These are phyloP conservation scores for Nothocercus nigrocapillus DNA, from an alignment of 2,113 vertebrate genomes.

Conservation along the genomic window DNA sequence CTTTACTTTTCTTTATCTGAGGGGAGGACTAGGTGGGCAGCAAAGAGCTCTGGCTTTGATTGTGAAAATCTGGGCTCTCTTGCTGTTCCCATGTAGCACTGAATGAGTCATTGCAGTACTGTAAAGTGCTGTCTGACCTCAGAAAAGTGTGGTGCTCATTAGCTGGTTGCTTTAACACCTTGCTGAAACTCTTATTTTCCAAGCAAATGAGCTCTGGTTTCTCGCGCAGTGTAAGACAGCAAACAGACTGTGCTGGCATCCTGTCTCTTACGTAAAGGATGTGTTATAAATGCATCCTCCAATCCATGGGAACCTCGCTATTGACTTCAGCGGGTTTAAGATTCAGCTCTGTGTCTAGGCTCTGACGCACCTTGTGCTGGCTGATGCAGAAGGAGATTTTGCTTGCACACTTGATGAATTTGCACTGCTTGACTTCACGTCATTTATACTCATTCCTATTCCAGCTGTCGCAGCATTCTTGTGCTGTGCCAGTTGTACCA, in stretches of 20 bases:
- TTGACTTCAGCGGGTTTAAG: neutral
- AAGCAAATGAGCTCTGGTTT: neutral
- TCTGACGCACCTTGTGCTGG: neutral
- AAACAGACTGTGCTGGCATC: neutral
- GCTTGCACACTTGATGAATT: neutral
- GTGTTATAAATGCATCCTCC: rapidly evolving
- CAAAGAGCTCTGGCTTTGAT: neutral
- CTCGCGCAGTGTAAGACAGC: rapidly evolving
- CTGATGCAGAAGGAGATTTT: neutral
- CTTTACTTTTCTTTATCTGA: neutral
- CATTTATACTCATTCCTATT: neutral
- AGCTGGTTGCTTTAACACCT: neutral
- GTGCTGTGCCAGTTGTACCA: neutral
- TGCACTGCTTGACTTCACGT: neutral
- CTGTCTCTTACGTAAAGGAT: neutral
- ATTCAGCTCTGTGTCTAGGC: neutral
- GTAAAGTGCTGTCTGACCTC: neutral
- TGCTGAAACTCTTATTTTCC: neutral
- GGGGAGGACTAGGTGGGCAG: neutral
- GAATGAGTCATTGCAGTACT: neutral
- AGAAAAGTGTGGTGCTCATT: rapidly evolving
- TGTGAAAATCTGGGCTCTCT: neutral
- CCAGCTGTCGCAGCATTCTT: constrained; percentile 16
- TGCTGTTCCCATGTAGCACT: neutral
- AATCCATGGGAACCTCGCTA: neutral